A percentile compares a stretch with the other conserved stretches of the same genome.
Evolutionary conservation across 2,797 vertebrate species (phyloP).

Genomic region (Falco rusticolus): DNA sequence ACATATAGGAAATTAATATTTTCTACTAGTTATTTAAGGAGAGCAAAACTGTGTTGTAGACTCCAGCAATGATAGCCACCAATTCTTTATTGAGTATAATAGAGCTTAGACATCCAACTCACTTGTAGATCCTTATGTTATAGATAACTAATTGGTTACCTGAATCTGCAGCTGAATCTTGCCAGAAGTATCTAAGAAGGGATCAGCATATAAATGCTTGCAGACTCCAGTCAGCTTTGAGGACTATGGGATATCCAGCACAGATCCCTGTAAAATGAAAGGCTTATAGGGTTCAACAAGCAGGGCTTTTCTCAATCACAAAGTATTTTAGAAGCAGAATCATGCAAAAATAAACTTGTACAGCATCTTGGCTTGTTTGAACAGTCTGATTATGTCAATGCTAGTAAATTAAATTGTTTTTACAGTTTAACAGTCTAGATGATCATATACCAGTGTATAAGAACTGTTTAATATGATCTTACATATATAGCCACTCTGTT

Average conservation of each 20-base stretch:
- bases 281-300: accelerated
- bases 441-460: background rate
- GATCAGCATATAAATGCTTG: background rate
- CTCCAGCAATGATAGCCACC: background rate
- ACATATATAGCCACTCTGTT: too few relatives aligned
- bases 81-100: background rate
- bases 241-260: background rate
- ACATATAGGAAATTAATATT: background rate
- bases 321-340: background rate
- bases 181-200: background rate
- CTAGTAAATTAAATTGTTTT: background rate
- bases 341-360: background rate
- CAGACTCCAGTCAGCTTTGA: background rate
- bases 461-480: background rate
- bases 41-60: background rate
- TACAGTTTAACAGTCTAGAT: background rate
- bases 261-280: background rate
- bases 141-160: background rate
- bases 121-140: background rate
- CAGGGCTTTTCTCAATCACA: background rate
- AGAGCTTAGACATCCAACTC: background rate
- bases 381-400: background rate
- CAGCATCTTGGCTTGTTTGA: background rate
- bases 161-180: background rate
- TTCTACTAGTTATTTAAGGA: background rate